Percentiles rank a stretch among this genome's conserved stretches.
phyloP scores from a whole-genome alignment of 2,113 vertebrate species.

The Sialia sialis region DNA sequence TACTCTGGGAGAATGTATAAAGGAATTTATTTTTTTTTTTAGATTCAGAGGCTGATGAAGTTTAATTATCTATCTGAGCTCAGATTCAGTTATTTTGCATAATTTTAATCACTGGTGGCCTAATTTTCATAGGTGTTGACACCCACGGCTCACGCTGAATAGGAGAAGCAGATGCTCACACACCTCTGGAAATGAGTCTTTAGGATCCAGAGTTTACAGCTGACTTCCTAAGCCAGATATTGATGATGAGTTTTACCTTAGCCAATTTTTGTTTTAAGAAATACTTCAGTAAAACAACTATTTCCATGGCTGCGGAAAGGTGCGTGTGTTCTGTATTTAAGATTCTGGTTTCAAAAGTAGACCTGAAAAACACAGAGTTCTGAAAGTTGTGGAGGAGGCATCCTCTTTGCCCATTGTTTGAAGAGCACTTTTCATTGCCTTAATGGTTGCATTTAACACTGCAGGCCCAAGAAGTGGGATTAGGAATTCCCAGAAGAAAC shows the following conservation, averaged over 20 bases:
- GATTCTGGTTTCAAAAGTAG: background rate
- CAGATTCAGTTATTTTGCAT: conserved; percentile 43
- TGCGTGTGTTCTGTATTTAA: background rate
- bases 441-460: background rate
- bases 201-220: background rate
- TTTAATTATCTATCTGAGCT: conserved; percentile 37
- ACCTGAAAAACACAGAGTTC: background rate
- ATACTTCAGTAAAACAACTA: background rate
- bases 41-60: background rate
- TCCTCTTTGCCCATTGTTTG: background rate
- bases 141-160: background rate
- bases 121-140: conserved; percentile 20
- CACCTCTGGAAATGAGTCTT: background rate
- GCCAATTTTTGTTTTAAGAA: background rate
- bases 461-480: background rate
- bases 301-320: background rate
- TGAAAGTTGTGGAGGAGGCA: background rate
- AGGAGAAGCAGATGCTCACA: background rate
- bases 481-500: background rate
- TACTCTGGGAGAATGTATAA: background rate
- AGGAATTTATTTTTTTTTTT: background rate
- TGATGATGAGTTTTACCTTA: background rate
- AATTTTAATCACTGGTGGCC: conserved; percentile 40
- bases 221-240: background rate
- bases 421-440: background rate